phyloP scores from a whole-genome alignment of 2,888 invertebrate species.

The Temnothorax rugatulus region DNA sequence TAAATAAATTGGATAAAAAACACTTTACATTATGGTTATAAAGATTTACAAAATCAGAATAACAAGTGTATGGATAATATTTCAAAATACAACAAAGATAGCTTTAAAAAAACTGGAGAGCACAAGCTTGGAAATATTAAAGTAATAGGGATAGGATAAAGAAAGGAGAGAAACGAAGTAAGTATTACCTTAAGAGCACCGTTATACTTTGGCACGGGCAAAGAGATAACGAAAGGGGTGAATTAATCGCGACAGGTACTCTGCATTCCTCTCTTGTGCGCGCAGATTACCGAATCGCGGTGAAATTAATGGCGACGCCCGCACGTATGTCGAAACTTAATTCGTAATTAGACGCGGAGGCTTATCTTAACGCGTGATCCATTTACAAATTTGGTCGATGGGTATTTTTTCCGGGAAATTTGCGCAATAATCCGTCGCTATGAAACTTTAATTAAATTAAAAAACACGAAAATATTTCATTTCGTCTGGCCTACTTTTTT shows the following conservation, averaged over 20 bases:
- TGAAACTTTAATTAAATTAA: conserved; percentile 4
- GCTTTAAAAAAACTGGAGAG: not conserved
- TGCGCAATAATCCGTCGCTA: not conserved
- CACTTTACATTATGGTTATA: not conserved
- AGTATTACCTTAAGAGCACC: conserved; percentile 57
- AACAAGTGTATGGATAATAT: not conserved
- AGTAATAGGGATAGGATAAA: conserved; percentile 6
- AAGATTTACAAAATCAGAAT: not conserved
- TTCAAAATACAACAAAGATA: not conserved
- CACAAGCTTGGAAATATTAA: not conserved
- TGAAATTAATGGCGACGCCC: conserved; percentile 51
- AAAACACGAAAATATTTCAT: not conserved
- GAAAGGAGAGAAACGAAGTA: conserved; percentile 20
- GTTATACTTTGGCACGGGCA: conserved; percentile 58
- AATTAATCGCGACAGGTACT: conserved; percentile 64
- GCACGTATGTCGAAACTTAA: conserved; percentile 57
- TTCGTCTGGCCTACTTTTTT: not conserved
- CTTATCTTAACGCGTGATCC: conserved; percentile 44
- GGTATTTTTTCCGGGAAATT: not conserved
- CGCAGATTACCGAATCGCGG: conserved; percentile 54
- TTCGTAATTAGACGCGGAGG: conserved; percentile 43
- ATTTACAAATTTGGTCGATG: conserved; percentile 39
- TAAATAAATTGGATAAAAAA: not conserved
- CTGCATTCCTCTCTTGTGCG: conserved; percentile 54
- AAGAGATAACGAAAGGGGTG: conserved; percentile 65